Evolutionary conservation across 2,888 invertebrate genomes (phyloP), one percentile per base, ranked within the genome.

Genomic region (Agrilus cyanescens): DNA sequence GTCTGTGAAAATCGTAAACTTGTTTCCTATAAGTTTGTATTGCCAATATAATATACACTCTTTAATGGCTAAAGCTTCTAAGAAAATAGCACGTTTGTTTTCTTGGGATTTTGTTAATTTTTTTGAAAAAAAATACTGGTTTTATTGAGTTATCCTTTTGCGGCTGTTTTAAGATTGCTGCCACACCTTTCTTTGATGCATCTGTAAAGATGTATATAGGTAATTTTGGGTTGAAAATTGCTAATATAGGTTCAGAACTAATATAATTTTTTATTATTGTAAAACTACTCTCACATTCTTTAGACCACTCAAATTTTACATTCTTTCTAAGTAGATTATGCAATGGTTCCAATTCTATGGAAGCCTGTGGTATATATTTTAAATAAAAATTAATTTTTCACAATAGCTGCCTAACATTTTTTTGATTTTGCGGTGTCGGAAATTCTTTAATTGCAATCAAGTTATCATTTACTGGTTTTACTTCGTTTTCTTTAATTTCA

Each of bases 191-290:
- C 7, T 6, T 20, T 6, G 20, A 20, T 20, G 20, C 20, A 20
- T 20, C 42, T n/a, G 42, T 42, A 32, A 37, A 37, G 14, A 42
- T 38, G 16, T 37, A 16, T 16, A 42, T 42, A 25, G 20, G 25
- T n/a, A 29, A 18, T 29, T 37, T 32, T 30, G 14, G 13, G 13
- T 42, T 32, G 12, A 42, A 38, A 29, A 42, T 42, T 14, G 29
- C 42, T 14, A 41, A 13, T 13, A 41, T 25, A 12, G 41, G 41
- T 25, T 41, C 14, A 12, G 41, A 41, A 25, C 41, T 36, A n/a
- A 41, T 25, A 15, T 14, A 35, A 4, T 35, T 35, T 29, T 42
- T 42, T 29, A 42, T 25, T 14, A 30, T 6, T 4, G 6, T 31
- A 31, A 42, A 42, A 12, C 13, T 12, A 10, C 7, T 37, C 20